phyloP scores from a whole-genome alignment of 2,113 vertebrate species.

The Pelecanus crispus region DNA sequence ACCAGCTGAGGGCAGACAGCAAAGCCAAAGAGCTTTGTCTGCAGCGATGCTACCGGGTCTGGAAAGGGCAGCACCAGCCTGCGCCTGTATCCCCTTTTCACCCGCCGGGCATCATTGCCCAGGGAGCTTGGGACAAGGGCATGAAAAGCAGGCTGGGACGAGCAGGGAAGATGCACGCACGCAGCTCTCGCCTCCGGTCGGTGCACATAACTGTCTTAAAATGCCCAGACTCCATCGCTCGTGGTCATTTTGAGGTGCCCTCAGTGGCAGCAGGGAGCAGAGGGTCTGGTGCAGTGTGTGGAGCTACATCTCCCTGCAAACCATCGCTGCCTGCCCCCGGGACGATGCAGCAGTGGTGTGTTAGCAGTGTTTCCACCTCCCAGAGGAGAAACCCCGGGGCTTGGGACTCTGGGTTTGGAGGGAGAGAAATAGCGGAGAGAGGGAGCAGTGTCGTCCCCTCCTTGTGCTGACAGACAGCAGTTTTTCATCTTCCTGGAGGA shows the following conservation, averaged over 20 bases:
- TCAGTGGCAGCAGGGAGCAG: neutral
- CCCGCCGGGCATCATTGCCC: accelerated
- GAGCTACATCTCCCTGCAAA: neutral
- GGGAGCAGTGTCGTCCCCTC: neutral
- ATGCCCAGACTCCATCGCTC: accelerated
- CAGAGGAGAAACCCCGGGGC: neutral
- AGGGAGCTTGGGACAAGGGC: neutral
- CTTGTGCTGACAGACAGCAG: neutral
- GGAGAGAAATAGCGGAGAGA: neutral
- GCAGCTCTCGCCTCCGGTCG: neutral
- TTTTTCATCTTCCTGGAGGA: neutral
- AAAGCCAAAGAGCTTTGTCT: neutral
- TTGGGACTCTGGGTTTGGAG: neutral
- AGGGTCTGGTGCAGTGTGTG: neutral
- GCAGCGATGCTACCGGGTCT: neutral
- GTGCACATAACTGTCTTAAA: accelerated
- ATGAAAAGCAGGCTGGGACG: neutral
- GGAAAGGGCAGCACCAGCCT: neutral
- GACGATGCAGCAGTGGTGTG: neutral
- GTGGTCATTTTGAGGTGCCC: neutral
- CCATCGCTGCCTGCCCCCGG: neutral
- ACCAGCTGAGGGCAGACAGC: neutral
- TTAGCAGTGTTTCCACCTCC: neutral
- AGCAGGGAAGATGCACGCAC: accelerated
- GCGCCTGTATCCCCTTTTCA: neutral